Conservation (phyloP, 1,140 invertebrate species). For the Zophobas morio region DNA sequence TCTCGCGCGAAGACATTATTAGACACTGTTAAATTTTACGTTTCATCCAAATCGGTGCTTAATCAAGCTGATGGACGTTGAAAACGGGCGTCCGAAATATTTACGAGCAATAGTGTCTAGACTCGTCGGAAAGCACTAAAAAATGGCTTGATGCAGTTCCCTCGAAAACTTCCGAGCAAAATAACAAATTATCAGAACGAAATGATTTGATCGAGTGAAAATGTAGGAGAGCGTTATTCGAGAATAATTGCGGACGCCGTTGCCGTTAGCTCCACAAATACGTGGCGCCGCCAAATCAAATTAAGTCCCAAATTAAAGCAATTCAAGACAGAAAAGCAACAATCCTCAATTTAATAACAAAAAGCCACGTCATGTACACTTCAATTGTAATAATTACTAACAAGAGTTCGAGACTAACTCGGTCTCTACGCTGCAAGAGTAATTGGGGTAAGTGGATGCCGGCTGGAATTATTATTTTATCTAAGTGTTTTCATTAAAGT, state of each 20-base stretch:
- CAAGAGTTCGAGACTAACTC: constrained; percentile 27
- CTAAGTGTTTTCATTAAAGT: constrained; percentile 40
- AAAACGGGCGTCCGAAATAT: constrained; percentile 29
- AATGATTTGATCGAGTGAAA: constrained; percentile 29
- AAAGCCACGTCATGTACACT: constrained; percentile 54
- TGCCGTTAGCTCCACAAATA: constrained; percentile 24
- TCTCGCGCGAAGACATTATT: background rate
- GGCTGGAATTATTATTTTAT: constrained; percentile 41
- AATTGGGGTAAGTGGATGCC: constrained; percentile 36
- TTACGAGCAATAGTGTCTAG: constrained; percentile 23
- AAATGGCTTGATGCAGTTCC: constrained; percentile 17
- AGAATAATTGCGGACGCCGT: constrained; percentile 44
- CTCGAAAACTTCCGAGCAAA: constrained; percentile 3
- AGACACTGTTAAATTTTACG: constrained; percentile 28
- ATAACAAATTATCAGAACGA: constrained; percentile 33
- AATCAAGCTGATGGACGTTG: constrained; percentile 25
- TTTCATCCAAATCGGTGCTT: constrained; percentile 21
- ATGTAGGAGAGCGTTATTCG: constrained; percentile 35
- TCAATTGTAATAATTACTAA: constrained; percentile 54
- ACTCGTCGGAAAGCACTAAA: constrained; percentile 10
- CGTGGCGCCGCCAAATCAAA: constrained; percentile 48
- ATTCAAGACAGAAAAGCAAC: constrained; percentile 52
- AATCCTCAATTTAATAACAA: constrained; percentile 55
- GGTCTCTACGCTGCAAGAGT: constrained; percentile 6
- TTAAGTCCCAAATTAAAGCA: constrained; percentile 48